Base-by-base conservation (phyloP, 2,797 vertebrate genomes). In the Tapera naevia region DNA sequence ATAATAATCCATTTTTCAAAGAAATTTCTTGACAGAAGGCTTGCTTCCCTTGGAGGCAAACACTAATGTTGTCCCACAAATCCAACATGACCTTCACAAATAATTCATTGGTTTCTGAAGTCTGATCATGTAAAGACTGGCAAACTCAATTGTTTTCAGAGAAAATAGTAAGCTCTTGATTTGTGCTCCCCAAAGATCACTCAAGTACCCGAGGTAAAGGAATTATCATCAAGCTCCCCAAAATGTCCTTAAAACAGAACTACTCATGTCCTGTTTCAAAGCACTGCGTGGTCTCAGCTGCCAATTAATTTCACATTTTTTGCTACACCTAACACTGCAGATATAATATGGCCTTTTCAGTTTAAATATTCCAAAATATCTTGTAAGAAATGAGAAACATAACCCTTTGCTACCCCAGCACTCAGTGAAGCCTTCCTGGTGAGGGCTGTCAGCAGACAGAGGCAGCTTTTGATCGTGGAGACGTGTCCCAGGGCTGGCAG, bases 21-120 rank as follows among this genome's bases (percentile, higher is more conserved):
- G 37, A 90, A 65, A 88, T 86, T 78, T 94, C 24, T 45, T 45
- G 67, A 92, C 86, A 91, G 65, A 87, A 90, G 30, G 18, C 50
- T 87, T 87, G n/a, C 84, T 87, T 91, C 35, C 86, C 88, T 91
- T 80, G 73, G 51, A 94, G 85, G 69, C 39, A 95, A 78, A 66
- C 41, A 23, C 11, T 80, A 91, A 76, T 79, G 57, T 10, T 87
- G 69, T 89, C 91, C 82, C 72, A 78, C 72, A 86, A 91, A 88
- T 82, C 66, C 79, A 92, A 61, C 72, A 28, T 27, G 87, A 88
- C 81, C 87, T 92, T 91, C 81, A 94, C 82, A 83, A 95, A 76
- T 86, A 83, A 94, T 89, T 92, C 46, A 69, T 46, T 45, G 65
- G n/a, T 75, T 35, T 83, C 79, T 80, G 57, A 86, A 92, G 69